Evolutionary conservation across 2,113 vertebrate species (phyloP).

Genomic region (Trematocara macrostoma): DNA sequence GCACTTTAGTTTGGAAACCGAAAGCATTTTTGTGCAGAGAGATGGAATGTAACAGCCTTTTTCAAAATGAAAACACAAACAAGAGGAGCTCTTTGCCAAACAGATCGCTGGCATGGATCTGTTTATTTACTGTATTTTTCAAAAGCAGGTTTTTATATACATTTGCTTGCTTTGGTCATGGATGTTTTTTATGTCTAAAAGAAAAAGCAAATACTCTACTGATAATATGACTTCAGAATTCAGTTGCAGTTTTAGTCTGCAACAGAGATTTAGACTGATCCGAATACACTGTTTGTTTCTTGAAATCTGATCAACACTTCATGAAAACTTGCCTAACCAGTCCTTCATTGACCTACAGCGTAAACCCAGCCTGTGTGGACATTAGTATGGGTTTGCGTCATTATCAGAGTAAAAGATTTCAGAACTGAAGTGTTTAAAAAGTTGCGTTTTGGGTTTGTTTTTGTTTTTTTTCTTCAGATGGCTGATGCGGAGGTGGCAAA

Average conservation of each 20-base stretch:
- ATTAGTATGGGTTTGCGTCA: not conserved
- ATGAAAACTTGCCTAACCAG: not conserved
- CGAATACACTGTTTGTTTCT: not conserved
- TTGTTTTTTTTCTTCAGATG: constrained; percentile 72
- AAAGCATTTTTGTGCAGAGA: not conserved
- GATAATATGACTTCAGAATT: not conserved
- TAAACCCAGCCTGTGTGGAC: not conserved
- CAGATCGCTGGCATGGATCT: not conserved
- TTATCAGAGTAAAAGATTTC: not conserved
- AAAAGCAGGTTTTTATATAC: not conserved
- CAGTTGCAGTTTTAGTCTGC: not conserved
- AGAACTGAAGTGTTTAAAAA: not conserved
- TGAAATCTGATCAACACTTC: not conserved
- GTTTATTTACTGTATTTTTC: not conserved
- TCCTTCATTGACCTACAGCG: not conserved
- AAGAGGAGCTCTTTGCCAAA: not conserved
- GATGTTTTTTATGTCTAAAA: not conserved
- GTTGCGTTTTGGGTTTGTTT: rapidly evolving
- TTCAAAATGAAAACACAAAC: not conserved
- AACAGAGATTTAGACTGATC: not conserved
- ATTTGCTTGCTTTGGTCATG: rapidly evolving
- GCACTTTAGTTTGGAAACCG: not conserved
- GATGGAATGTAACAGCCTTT: not conserved
- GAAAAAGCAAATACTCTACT: not conserved
- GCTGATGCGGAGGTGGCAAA: constrained; percentile 81